Evolutionary conservation across 2,113 vertebrate genomes (phyloP), one percentile per base, ranked within the genome.

Genomic region (Probosciger aterrimus): DNA sequence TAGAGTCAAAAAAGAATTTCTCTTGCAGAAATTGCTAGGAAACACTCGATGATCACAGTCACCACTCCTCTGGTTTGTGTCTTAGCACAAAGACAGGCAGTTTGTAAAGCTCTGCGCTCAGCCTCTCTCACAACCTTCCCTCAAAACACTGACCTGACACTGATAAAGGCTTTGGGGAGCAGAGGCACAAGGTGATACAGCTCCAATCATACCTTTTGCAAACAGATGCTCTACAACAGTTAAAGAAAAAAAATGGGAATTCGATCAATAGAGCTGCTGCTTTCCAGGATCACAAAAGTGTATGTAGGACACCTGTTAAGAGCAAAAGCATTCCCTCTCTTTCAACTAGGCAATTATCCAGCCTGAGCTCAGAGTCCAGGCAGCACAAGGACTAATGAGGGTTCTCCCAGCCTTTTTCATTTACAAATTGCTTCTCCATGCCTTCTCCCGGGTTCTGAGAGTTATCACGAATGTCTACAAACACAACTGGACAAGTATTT

Each of bases 381-480:
- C 91, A 95, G 92, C 81, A 91, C 88, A 92, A 78, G 81, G 67
- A 67, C 92, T 94, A 96, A 96, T 97, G 96, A 96, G 93, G 41
- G 88, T 86, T 95, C 81, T 88, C 83, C 44, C 93, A 87, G 91
- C 57, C 91, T 89, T 97, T 95, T 95, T 96, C 86, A 94, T 96
- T 95, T 89, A 93, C 86, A 94, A 96, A 96, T 92, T 96, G 86
- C 81, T 94, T 80, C 91, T 96, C 74, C 41, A 14, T 91, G 90
- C 81, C 91, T 96, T 96, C 95, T 91, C 59, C 74, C 31, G 37
- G 81, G 88, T 89, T 87, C 93, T 87, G 88, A 79, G 77, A 85
- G 88, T 95, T 95, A 94, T 65, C 88, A 79, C 93, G 73, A 96
- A 93, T 95, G 93, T 95, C 92, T 91, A 96, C 95, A 96, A 96